Conservation (phyloP, 2,888 invertebrate genomes). For the Bembecia ichneumoniformis region DNA sequence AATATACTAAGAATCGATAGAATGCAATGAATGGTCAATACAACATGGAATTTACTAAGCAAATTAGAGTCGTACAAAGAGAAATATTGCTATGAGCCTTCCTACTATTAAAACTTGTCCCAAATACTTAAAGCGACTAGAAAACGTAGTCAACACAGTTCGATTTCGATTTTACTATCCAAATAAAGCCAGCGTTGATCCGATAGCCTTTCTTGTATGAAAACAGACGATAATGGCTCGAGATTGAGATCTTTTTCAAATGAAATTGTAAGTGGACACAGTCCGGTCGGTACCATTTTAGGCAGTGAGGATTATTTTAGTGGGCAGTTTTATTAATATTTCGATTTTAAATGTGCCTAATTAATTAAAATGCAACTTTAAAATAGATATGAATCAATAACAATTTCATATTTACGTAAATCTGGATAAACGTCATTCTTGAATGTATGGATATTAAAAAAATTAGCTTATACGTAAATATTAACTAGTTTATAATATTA, state of each 20-base stretch:
- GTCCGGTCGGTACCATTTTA: conserved; percentile 30
- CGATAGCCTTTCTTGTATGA: conserved; percentile 55
- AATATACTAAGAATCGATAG: neutral
- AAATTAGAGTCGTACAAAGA: neutral
- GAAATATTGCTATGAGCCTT: neutral
- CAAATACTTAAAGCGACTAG: neutral
- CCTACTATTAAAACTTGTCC: neutral
- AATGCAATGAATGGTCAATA: neutral
- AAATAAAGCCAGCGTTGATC: conserved; percentile 43
- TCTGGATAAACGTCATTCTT: too few species aligned
- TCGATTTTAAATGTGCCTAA: too few species aligned
- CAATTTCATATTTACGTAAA: too few species aligned
- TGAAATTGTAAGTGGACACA: conserved; percentile 56
- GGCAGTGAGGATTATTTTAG: conserved; percentile 22
- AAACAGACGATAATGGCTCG: conserved; percentile 52
- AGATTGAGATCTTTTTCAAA: conserved; percentile 59
- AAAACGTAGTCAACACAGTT: neutral
- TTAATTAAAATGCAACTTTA: too few species aligned
- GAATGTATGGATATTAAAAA: too few species aligned
- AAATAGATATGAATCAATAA: too few species aligned
- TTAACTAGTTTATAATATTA: too few species aligned
- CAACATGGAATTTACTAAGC: neutral
- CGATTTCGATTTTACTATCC: conserved; percentile 42
- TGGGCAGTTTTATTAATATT: neutral
- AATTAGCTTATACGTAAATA: too few species aligned